Conservation (phyloP, 2,797 vertebrate genomes). For the Molothrus aeneus region DNA sequence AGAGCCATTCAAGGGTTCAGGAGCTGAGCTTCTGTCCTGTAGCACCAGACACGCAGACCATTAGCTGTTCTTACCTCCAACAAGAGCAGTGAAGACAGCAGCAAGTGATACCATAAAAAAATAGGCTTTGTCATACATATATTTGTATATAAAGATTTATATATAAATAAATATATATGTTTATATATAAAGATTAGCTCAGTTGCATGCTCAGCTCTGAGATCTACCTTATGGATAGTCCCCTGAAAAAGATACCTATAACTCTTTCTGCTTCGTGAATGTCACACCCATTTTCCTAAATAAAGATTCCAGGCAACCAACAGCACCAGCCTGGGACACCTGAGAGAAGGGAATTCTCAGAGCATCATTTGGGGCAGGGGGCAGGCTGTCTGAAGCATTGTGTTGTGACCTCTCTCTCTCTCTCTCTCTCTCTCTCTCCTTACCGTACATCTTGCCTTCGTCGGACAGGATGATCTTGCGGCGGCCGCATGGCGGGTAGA, state of each 20-base stretch:
- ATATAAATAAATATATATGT: too few species aligned
- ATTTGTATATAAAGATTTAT: too few species aligned
- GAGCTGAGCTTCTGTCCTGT: background rate
- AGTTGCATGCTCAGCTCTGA: background rate
- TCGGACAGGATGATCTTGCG: slow-evolving; percentile 97
- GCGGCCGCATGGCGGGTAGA: slow-evolving; percentile 94
- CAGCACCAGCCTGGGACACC: background rate
- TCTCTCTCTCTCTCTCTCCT: slow-evolving; percentile 28
- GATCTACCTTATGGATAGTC: background rate
- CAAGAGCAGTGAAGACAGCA: background rate
- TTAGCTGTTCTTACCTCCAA: background rate
- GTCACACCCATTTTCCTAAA: background rate
- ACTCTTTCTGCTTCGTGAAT: background rate
- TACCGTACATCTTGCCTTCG: slow-evolving; percentile 99
- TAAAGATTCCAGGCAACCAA: background rate
- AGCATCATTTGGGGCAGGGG: background rate
- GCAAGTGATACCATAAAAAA: background rate
- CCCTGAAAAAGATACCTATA: background rate
- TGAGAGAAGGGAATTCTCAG: background rate
- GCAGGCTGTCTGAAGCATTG: background rate
- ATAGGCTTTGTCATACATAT: background rate
- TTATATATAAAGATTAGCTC: background rate
- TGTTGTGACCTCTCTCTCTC: accelerated
- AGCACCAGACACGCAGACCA: background rate
- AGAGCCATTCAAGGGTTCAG: background rate